phyloP scores from a whole-genome alignment of 2,797 vertebrate species.

The Holocentrus rufus region DNA sequence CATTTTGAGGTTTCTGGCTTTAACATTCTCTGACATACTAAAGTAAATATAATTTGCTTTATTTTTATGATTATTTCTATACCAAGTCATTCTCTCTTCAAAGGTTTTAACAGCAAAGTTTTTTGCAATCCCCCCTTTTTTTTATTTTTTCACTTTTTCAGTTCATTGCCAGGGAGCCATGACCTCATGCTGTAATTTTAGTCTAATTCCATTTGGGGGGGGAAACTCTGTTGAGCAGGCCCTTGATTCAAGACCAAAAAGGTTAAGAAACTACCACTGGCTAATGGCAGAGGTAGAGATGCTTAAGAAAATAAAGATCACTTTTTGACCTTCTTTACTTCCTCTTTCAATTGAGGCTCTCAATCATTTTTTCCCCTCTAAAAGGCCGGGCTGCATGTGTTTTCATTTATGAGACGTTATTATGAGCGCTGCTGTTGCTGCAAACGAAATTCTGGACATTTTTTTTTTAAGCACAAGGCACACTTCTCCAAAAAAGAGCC shows the following conservation, averaged over 20 bases:
- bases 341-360: constrained; percentile 73
- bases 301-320: constrained; percentile 74
- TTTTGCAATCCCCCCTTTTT: constrained; percentile 43
- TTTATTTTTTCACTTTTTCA: constrained; percentile 59
- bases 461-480: not conserved
- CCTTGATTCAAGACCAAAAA: constrained; percentile 71
- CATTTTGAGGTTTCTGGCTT: constrained; percentile 76
- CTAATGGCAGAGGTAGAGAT: constrained; percentile 76
- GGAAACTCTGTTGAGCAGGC: constrained; percentile 52
- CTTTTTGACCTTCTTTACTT: constrained; percentile 76
- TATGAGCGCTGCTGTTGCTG: constrained; percentile 32
- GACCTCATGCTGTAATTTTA: constrained; percentile 79
- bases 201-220: constrained; percentile 72
- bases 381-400: constrained; percentile 57
- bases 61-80: constrained; percentile 77
- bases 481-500: constrained; percentile 9
- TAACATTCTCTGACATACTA: constrained; percentile 66
- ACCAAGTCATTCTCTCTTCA: constrained; percentile 70
- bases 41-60: constrained; percentile 75
- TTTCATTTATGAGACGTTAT: constrained; percentile 73
- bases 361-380: constrained; percentile 68
- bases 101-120: constrained; percentile 55
- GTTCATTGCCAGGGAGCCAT: constrained; percentile 68
- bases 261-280: constrained; percentile 74
- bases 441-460: constrained; percentile 5